These are phyloP conservation scores for Scaptomyza cyrtandrae DNA, from an alignment of 2,888 invertebrate species.

Conservation along the genomic window DNA sequence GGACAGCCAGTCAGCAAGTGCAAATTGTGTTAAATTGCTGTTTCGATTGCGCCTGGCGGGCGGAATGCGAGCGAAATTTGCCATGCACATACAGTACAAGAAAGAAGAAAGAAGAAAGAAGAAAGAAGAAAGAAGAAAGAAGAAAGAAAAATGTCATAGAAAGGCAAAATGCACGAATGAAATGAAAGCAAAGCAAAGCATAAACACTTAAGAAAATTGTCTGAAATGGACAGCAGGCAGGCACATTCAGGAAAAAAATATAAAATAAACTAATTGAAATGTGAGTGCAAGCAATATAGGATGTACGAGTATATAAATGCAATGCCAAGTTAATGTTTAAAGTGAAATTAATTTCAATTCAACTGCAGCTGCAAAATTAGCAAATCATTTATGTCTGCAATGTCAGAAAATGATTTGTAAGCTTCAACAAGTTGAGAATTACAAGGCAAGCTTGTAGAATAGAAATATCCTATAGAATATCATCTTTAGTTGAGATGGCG, in stretches of 20 bases:
- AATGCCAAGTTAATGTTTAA: background rate
- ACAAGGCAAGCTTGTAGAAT: background rate
- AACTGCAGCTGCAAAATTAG: background rate
- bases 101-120: no score
- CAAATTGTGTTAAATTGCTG: conserved; percentile 34
- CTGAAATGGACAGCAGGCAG: conserved; percentile 16
- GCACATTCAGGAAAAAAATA: conserved; percentile 7
- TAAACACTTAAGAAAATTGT: conserved; percentile 56
- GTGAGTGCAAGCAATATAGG: conserved; percentile 34
- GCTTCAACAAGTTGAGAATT: background rate
- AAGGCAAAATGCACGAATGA: conserved; percentile 19
- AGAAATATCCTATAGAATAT: background rate
- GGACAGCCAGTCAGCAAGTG: conserved; percentile 17
- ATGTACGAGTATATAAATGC: conserved; percentile 12
- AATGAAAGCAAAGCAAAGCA: conserved; percentile 41
- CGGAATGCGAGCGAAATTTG: conserved; percentile 54
- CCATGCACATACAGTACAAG: conserved; percentile 16
- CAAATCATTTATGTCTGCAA: background rate
- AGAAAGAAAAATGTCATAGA: conserved; percentile 47
- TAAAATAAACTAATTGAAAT: conserved; percentile 59
- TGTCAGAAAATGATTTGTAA: background rate
- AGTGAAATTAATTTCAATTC: conserved; percentile 26
- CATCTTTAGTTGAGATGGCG: no score
- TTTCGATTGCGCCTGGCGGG: conserved; percentile 26
- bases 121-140: background rate